Evolutionary conservation across 2,888 invertebrate genomes (phyloP).

Genomic region (Machimus rusticus): DNA sequence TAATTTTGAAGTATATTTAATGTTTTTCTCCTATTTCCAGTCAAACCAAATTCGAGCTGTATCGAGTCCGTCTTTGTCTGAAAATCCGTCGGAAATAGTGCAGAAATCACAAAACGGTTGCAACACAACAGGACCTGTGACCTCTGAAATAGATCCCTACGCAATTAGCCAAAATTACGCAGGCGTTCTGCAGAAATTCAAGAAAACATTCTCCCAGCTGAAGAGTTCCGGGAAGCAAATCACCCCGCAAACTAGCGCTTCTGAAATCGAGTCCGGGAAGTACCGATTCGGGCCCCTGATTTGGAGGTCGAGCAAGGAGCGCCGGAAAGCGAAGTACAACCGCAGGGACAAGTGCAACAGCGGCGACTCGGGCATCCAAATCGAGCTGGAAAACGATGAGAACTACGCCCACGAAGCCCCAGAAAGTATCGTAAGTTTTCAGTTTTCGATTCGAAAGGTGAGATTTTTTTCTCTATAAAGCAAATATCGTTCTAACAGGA

Average conservation of each 20-base stretch:
- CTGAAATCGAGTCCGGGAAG: constrained; percentile 51
- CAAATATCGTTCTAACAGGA: constrained; percentile 47
- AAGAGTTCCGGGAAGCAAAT: constrained; percentile 53
- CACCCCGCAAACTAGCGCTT: constrained; percentile 42
- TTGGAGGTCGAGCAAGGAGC: constrained; percentile 76
- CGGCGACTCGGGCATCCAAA: constrained; percentile 77
- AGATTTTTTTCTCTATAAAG: constrained; percentile 14
- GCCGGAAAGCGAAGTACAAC: constrained; percentile 73
- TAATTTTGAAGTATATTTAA: background rate
- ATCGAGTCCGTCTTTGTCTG: constrained; percentile 61
- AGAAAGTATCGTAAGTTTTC: constrained; percentile 45
- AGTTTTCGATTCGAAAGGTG: background rate
- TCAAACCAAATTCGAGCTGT: constrained; percentile 61
- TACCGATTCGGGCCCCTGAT: constrained; percentile 74
- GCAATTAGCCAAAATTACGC: constrained; percentile 56
- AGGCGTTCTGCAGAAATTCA: constrained; percentile 74
- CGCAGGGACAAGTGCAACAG: constrained; percentile 76
- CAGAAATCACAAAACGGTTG: constrained; percentile 34
- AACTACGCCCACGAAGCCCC: constrained; percentile 46
- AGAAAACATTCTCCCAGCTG: constrained; percentile 71
- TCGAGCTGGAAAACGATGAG: constrained; percentile 66
- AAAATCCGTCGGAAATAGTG: constrained; percentile 50
- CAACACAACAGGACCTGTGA: constrained; percentile 16
- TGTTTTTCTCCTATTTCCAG: constrained; percentile 51
- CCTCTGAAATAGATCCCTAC: constrained; percentile 42